Base-by-base conservation (phyloP, 1,140 invertebrate species). In the Subanguina moxae region DNA sequence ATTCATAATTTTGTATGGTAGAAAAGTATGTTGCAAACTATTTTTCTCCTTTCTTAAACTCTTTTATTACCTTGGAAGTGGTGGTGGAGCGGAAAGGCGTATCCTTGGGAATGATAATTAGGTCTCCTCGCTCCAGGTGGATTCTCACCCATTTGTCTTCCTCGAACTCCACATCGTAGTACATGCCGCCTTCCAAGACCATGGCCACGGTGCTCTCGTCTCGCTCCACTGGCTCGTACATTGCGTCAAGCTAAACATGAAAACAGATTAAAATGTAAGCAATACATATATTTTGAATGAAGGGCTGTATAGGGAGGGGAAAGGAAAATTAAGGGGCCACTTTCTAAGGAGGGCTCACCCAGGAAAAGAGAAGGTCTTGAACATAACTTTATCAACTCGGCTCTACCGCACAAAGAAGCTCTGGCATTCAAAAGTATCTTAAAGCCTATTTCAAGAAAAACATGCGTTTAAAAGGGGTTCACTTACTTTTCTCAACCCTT, bases 91-190 rank as follows among this genome's bases (percentile, higher is more conserved):
- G 70, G 61, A 76, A 77, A 11, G 69, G 63, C 1, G 64, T 23
- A 17, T 77, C 78, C 57, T 77, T 78, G 11, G 77, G 77, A 52
- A 79, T 76, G n/a, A 80, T 68, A 57, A 79, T 71, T 25, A 79
- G 57, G 52, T 79, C 77, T 1, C 77, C 77, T 15, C 67, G 66
- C 65, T 79, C 77, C 48, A 52, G 3, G 48, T 52, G 48, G 23
- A 52, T 67, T n/a, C 77, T 76, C 65, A 79, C 68, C 71, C 71
- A 72, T 25, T 72, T 56, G 62, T 72, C 69, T 15, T 72, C 71
- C 17, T 72, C 72, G n/a, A 52, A 21, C 42, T 72, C 71, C 7
- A 72, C 70, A 46, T 72, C 71, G 30, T 48, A 72, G 32, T 72
- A 72, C 25, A 58, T 71, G 21, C 69, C 56, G 7, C 77, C 77